Base-by-base conservation (phyloP, 2,888 invertebrate species). In the Thymelicus acteon region DNA sequence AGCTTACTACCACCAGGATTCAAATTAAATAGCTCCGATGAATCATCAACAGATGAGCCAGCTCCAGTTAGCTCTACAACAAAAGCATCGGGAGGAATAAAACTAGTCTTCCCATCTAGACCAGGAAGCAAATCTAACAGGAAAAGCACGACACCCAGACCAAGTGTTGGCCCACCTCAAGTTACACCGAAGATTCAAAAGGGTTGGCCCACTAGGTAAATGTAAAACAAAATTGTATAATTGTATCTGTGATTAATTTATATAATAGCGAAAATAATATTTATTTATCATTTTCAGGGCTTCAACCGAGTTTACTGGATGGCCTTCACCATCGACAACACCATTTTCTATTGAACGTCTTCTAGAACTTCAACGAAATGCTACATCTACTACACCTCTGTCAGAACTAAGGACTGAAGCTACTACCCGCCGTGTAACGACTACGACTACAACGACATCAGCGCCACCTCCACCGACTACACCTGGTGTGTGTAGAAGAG, bases 271-370 rank as follows among this genome's bases (percentile, higher is more conserved):
- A 57, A 60, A 39, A 52, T 5, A 13, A 52, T 49, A 24, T 65
- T 60, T 61, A 15, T 40, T 10, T 48, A 0, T 19, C 19, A 40
- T 24, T 85, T 90, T 54, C 80, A 97, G 97, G 88, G 96, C 96
- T 31, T 97, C 97, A 8, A 98, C 98, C 19, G 97, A 97, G 86
- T 98, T 98, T 80, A 98, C 97, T 13, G 98, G 98, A 15, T 98
- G 98, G 98, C 97, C 98, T 12, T 97, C 97, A 0, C 96, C 97
- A 7, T 97, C 98, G 0, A 97, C 98, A 0, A 97, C 97, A 0
- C 97, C 97, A 0, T 96, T 97, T 77, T 97, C 97, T 0, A 96
- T 97, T 71, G 97, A 97, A 82, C 97, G 97, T 83, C 93, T 97
- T 7, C 83, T 97, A 63, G 97, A 97, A 86, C 93, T 94, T 76